Percentiles rank a stretch among this genome's conserved stretches.
Conservation (phyloP, 64 coral and sea anemone genomes). For the Anthopleura sola region DNA sequence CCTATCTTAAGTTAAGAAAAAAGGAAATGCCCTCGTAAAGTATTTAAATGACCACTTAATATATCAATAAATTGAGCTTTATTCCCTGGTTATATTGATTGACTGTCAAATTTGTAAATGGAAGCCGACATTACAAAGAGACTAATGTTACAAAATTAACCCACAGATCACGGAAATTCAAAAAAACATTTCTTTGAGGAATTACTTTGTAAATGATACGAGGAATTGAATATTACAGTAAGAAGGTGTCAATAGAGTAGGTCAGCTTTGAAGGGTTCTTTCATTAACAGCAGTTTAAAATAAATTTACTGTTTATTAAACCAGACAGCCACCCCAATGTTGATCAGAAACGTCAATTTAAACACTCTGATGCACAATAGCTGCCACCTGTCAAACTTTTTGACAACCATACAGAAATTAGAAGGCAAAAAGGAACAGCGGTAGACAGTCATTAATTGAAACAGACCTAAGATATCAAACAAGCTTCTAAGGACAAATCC, state of each 20-base stretch:
- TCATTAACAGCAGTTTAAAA: background rate
- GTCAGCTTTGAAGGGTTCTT: background rate
- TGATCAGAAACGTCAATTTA: slow-evolving; percentile 21
- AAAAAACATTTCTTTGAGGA: background rate
- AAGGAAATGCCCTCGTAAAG: background rate
- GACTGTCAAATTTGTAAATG: background rate
- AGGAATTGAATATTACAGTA: background rate
- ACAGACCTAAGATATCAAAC: slow-evolving; percentile 2
- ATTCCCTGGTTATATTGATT: background rate
- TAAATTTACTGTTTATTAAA: background rate
- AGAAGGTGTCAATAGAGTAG: background rate
- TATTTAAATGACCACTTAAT: background rate
- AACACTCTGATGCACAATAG: slow-evolving; percentile 14
- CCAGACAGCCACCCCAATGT: slow-evolving; percentile 3
- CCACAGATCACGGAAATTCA: background rate
- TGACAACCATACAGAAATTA: slow-evolving; percentile 7
- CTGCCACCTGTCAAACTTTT: slow-evolving; percentile 8
- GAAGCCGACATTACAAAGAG: background rate
- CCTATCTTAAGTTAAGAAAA: no score
- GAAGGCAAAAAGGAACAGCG: slow-evolving; percentile 21
- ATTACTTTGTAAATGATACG: background rate
- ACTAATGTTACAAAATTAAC: background rate
- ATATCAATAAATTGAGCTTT: background rate
- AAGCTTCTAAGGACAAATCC: slow-evolving; percentile 5
- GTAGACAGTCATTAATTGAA: slow-evolving; percentile 20